Evolutionary conservation across 2,113 vertebrate genomes (phyloP), one percentile per base, ranked within the genome.

Genomic region (Rhadina sibilatrix): DNA sequence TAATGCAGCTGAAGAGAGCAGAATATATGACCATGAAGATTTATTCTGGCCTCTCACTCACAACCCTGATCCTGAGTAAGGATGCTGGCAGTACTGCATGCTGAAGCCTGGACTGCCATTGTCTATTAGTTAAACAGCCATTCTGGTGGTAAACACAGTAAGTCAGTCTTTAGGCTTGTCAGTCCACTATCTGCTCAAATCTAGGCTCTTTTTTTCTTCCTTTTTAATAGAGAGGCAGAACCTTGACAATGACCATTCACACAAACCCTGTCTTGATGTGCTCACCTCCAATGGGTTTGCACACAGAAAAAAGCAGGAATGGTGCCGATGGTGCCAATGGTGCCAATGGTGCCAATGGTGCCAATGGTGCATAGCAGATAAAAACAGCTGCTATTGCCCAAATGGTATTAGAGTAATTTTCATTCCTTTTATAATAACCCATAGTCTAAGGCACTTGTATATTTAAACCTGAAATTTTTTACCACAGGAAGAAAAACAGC

Each of bases 331-430:
- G 37, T 38, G 37, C 37, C 37, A 38, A 38, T 38, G 37, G 37
- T 87, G 22, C 66, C n/a, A 91, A 77, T 35, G 10, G 13, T 87
- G 78, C 75, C 83, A 91, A 10, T 38, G 37, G 37, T 38, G 37
- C 37, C 37, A 38, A 38, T 38, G 37, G 37, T 87, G 22, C 66
- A 70, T 59, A 86, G 60, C 24, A 95, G 54, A 86, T 60, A 66
- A 93, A 96, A 96, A 15, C 78, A 96, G 42, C 47, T 94, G 68
- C 24, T 92, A 59, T 86, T 90, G 59, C 85, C 47, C 75, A 93
- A 93, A 86, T 59, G 5, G 11, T 66, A 77, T 86, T 77, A 93
- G 87, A 83, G 28, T 86, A 0, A 90, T 87, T 90, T 85, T 94
- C 19, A 52, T 93, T 86, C 18, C 22, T 87, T 35, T 15, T 92